phyloP scores from a whole-genome alignment of 2,113 vertebrate species.

The Leucoraja erinaceus region DNA sequence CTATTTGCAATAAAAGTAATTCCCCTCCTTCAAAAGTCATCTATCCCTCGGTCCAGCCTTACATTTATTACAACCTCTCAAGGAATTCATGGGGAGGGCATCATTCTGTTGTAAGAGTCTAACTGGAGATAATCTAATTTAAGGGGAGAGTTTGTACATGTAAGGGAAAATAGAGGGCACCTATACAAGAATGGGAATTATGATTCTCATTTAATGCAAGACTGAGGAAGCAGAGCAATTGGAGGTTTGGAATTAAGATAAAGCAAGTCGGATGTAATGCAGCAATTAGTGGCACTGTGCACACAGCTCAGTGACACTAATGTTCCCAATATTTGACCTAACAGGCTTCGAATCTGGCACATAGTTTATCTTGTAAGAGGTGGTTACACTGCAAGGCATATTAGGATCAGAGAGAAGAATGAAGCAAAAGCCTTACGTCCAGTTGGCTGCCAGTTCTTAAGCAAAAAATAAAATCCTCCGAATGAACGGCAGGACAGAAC shows the following conservation, averaged over 20 bases:
- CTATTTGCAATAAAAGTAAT: not conserved
- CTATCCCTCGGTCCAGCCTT: not conserved
- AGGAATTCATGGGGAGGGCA: not conserved
- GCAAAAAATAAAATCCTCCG: not conserved
- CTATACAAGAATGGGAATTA: conserved; percentile 27
- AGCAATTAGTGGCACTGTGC: conserved; percentile 34
- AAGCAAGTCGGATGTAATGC: conserved; percentile 31
- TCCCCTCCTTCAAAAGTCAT: no score
- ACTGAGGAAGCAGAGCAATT: not conserved
- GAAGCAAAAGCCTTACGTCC: not conserved
- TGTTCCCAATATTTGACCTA: conserved; percentile 36
- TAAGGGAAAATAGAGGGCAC: conserved; percentile 25
- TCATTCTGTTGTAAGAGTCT: not conserved
- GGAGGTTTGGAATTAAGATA: conserved; percentile 27
- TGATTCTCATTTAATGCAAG: conserved; percentile 31
- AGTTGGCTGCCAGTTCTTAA: not conserved
- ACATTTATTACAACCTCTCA: conserved; percentile 3
- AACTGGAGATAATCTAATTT: not conserved
- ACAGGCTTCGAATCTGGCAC: conserved; percentile 10
- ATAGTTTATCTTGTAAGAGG: conserved; percentile 11
- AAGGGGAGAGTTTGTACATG: not conserved
- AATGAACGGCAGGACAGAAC: not conserved
- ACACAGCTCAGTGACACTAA: conserved; percentile 22
- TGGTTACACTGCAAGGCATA: not conserved
- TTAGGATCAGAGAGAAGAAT: not conserved